Evolutionary conservation across 2,797 vertebrate genomes (phyloP).

Genomic region (Phrynocephalus vlangalii): DNA sequence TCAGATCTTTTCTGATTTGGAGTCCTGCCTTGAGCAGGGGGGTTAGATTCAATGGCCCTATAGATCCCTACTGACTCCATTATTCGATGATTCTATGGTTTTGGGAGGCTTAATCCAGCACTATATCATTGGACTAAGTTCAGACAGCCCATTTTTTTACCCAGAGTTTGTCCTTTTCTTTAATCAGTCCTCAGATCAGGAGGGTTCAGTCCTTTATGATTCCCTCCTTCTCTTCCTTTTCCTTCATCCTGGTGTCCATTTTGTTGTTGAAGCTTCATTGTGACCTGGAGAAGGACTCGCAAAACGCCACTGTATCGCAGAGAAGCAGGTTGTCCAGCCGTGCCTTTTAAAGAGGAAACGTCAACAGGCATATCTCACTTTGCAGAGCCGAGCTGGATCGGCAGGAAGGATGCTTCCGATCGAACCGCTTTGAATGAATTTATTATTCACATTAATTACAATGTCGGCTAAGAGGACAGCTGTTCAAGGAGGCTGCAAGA

Average conservation of each 20-base stretch:
- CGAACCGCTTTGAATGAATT: conserved; percentile 70
- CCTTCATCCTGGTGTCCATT: neutral
- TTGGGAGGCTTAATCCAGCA: too few species aligned
- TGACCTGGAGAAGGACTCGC: neutral
- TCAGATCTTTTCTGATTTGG: too few species aligned
- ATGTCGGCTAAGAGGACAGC: conserved; percentile 76
- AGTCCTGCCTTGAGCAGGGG: too few species aligned
- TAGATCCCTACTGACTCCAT: too few species aligned
- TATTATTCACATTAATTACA: conserved; percentile 78
- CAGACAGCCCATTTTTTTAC: neutral
- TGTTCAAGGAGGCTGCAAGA: conserved; percentile 72
- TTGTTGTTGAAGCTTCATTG: conserved; percentile 43
- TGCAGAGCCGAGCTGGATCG: conserved; percentile 64
- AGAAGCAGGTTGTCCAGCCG: conserved; percentile 46
- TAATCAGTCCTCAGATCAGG: neutral
- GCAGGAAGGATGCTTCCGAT: conserved; percentile 64
- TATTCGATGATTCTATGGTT: neutral
- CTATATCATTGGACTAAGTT: neutral
- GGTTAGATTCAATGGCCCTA: too few species aligned
- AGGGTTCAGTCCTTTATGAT: neutral
- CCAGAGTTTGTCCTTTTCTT: neutral
- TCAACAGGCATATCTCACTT: conserved; percentile 63
- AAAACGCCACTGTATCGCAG: conserved; percentile 41
- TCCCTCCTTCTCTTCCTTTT: neutral
- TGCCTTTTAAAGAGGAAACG: conserved; percentile 58